phyloP scores from a whole-genome alignment of 2,797 vertebrate species.

The Falco berigora region DNA sequence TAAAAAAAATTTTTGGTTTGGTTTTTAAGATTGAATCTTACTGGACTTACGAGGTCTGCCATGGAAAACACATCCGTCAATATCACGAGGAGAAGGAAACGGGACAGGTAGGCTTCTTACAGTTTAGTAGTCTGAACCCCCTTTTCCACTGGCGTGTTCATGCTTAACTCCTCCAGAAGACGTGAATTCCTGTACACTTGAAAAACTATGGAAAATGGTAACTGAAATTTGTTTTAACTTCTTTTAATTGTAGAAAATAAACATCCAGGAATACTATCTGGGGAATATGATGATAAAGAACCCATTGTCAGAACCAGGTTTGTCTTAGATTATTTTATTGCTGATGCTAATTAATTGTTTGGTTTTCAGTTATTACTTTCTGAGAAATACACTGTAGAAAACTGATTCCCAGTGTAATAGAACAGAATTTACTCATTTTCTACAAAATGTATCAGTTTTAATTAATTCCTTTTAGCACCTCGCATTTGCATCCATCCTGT shows the following conservation, averaged over 20 bases:
- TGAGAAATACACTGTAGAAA: neutral
- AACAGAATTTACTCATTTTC: neutral
- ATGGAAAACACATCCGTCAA: constrained; percentile 93
- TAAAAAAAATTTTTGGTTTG: neutral
- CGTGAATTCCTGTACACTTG: neutral
- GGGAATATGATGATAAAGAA: constrained; percentile 81
- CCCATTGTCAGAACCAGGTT: constrained; percentile 78
- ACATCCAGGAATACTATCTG: constrained; percentile 93
- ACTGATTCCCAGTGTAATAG: neutral
- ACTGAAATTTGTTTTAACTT: constrained; percentile 15
- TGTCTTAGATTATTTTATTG: constrained; percentile 38
- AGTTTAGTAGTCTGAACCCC: neutral
- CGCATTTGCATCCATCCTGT: neutral
- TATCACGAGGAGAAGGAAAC: constrained; percentile 99
- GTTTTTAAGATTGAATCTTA: constrained; percentile 93
- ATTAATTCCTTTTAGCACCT: neutral
- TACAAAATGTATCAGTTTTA: neutral
- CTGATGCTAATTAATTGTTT: neutral
- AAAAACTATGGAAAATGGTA: neutral
- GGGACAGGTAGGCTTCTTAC: constrained; percentile 82
- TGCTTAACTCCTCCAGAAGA: neutral
- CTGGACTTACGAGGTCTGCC: constrained; percentile 98
- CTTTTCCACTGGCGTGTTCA: neutral
- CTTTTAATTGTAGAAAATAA: constrained; percentile 83
- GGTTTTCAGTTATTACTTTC: neutral